These are phyloP conservation scores for Caenorhabditis doughertyi DNA, from an alignment of 2,888 invertebrate genomes.

Conservation along the genomic window DNA sequence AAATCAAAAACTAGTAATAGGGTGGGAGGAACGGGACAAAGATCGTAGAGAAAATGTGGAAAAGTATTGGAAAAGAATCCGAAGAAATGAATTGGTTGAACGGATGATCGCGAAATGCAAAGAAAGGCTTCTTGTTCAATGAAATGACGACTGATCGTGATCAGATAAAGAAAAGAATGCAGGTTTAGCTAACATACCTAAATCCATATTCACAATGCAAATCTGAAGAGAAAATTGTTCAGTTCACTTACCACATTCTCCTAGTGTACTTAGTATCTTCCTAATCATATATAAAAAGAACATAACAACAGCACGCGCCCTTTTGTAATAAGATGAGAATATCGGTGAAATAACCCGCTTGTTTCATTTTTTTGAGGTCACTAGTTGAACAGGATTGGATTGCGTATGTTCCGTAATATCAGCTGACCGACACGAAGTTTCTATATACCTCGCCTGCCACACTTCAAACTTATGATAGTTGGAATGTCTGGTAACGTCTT, in stretches of 20 bases:
- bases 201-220: background rate
- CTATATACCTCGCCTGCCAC: background rate
- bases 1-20: too few relatives aligned
- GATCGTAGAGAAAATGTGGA: too few relatives aligned
- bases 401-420: constrained; percentile 10
- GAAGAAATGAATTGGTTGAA: too few relatives aligned
- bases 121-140: too few relatives aligned
- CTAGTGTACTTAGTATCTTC: background rate
- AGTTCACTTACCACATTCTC: background rate
- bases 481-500: too few relatives aligned
- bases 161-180: too few relatives aligned
- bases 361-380: constrained; percentile 39
- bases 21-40: too few relatives aligned
- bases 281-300: background rate
- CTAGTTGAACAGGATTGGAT: constrained; percentile 8
- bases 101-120: too few relatives aligned
- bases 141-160: too few relatives aligned
- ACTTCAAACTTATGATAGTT: constrained; percentile 8
- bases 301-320: constrained; percentile 9
- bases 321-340: background rate
- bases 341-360: background rate
- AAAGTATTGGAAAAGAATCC: too few relatives aligned
- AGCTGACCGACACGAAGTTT: constrained; percentile 5
- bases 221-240: background rate
- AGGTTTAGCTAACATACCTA: background rate